Percentiles rank a stretch among this genome's conserved stretches.
Evolutionary conservation across 2,888 invertebrate genomes (phyloP).

Genomic region (Malacosoma neustria): DNA sequence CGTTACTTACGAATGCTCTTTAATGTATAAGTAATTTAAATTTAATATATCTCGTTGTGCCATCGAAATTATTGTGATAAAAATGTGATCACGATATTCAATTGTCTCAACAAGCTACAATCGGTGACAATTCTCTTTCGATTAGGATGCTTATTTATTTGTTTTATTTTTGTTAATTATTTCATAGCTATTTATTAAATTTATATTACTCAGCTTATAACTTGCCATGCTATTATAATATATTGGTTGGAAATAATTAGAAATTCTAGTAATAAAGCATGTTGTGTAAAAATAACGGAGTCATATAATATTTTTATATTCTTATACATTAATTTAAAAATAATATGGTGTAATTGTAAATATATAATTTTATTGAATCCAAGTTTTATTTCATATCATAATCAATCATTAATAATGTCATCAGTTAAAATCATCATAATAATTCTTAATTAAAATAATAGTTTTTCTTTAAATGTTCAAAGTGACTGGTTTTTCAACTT

Average conservation of each 20-base stretch:
- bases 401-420: conserved; percentile 10
- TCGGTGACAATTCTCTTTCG: conserved; percentile 45
- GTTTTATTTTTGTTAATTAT: conserved; percentile 68
- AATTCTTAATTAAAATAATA: conserved; percentile 8
- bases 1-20: conserved; percentile 74
- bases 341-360: conserved; percentile 59
- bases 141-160: conserved; percentile 54
- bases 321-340: conserved; percentile 53
- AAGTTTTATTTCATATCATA: conserved; percentile 22
- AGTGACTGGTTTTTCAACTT: conserved; percentile 56
- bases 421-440: conserved; percentile 12
- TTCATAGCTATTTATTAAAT: conserved; percentile 67
- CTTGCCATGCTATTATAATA: conserved; percentile 36
- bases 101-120: conserved; percentile 26
- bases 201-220: conserved; percentile 43
- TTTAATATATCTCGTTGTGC: conserved; percentile 49
- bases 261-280: conserved; percentile 42
- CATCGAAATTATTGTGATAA: conserved; percentile 66
- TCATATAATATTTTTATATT: conserved; percentile 53
- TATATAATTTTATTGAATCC: conserved; percentile 63
- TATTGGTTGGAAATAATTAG: conserved; percentile 40
- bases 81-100: conserved; percentile 45
- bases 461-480: conserved; percentile 46
- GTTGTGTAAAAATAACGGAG: neutral
- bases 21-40: conserved; percentile 28